Base-by-base conservation (phyloP, 2,888 invertebrate species). In the Meteorus colon region DNA sequence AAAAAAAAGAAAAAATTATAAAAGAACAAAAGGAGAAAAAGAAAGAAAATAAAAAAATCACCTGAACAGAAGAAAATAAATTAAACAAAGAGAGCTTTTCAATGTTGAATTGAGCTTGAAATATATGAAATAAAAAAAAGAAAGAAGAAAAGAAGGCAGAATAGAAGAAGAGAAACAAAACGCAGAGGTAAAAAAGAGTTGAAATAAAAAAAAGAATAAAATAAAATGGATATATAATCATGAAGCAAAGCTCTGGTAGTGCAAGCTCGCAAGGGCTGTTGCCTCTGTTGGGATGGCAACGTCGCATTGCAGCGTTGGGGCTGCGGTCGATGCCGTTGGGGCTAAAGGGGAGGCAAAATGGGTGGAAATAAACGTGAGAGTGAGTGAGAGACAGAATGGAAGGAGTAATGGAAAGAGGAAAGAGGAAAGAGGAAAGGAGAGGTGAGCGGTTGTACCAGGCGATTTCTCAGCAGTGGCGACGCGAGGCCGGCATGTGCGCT, bases 251-350 rank as follows among this genome's bases (percentile, higher is more conserved):
- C 55, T 55, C 55, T n/a, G 79, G 74, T 73, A 76, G 74, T 74
- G 76, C 78, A 77, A 81, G 79, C 79, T 79, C 81, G 85, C 85
- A 86, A 86, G 87, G 88, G 88, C 88, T 88, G 89, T 88, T 88
- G 88, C 83, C 88, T 55, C 55, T 88, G 89, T 89, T 88, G 89
- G 88, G 89, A 89, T 89, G 89, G 89, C 89, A 89, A 89, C 89
- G 89, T 89, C 89, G 89, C 89, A 89, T 88, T 89, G 89, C 89
- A 89, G 89, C 89, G 89, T 86, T 87, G 85, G 87, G 85, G 80
- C 70, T 79, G 80, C 89, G 89, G 89, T 89, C 89, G 89, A 89
- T 89, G 89, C 88, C 89, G 88, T 82, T 82, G 81, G 80, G 86
- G 85, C 82, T 82, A 82, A 79, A 70, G 80, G 78, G 80, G 78